Percentiles rank a stretch among this genome's conserved stretches.
Conservation (phyloP, 2,888 invertebrate species). For the Agriopis marginaria region DNA sequence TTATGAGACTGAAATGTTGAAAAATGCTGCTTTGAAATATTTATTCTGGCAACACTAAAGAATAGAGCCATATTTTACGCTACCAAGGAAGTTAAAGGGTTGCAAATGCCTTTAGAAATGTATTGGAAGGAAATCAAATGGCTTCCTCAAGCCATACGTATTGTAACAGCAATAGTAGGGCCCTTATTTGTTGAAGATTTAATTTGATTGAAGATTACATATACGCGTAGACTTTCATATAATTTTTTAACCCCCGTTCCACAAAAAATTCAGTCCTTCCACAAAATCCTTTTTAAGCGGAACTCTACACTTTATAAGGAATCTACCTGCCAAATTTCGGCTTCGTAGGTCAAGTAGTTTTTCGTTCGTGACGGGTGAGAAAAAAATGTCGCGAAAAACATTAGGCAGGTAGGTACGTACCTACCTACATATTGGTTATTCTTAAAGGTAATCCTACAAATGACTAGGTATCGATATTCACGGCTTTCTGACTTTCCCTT, state of each 20-base stretch:
- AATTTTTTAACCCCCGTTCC: too few relatives aligned
- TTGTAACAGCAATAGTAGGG: background rate
- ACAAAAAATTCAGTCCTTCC: too few relatives aligned
- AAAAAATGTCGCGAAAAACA: too few relatives aligned
- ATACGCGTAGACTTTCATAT: too few relatives aligned
- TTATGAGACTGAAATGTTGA: too few relatives aligned
- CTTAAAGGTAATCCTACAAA: background rate
- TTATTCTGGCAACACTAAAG: background rate
- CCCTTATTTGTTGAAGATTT: background rate
- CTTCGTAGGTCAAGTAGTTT: too few relatives aligned
- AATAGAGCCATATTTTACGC: background rate
- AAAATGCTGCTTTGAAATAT: background rate
- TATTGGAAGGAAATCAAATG: conserved; percentile 22
- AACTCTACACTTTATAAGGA: too few relatives aligned
- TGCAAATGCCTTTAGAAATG: conserved; percentile 27
- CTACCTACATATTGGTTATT: too few relatives aligned
- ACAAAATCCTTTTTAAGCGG: too few relatives aligned
- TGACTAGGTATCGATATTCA: background rate
- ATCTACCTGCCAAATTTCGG: too few relatives aligned
- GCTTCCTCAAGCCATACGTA: conserved; percentile 22
- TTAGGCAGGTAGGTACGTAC: too few relatives aligned
- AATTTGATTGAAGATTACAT: background rate
- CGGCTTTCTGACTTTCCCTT: conserved; percentile 5
- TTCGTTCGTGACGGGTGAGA: too few relatives aligned
- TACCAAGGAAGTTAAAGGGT: conserved; percentile 7